These are phyloP conservation scores for Thunnus albacares DNA, from an alignment of 2,797 vertebrate genomes.

Conservation along the genomic window DNA sequence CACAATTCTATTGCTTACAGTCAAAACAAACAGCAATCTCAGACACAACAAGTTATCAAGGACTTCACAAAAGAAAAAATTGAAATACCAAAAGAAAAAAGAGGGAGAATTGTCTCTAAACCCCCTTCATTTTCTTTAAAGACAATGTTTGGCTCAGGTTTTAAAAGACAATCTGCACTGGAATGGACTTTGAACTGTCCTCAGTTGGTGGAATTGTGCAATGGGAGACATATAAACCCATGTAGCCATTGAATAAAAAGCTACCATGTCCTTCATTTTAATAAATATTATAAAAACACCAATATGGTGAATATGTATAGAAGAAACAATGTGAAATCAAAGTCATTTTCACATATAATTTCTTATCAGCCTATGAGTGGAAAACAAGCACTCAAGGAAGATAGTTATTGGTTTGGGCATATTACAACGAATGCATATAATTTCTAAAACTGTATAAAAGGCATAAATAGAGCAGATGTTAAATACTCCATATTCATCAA, in stretches of 20 bases:
- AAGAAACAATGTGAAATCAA: constrained; percentile 50
- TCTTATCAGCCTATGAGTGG: constrained; percentile 34
- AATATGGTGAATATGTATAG: constrained; percentile 86
- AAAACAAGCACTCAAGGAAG: constrained; percentile 39
- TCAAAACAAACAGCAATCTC: constrained; percentile 63
- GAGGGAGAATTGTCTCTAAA: constrained; percentile 15
- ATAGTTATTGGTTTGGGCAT: constrained; percentile 45
- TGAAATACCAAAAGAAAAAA: constrained; percentile 18
- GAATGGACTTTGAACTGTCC: constrained; percentile 65
- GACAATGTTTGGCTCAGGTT: constrained; percentile 71
- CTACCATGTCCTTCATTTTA: constrained; percentile 74
- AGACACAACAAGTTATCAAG: constrained; percentile 48
- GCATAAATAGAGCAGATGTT: constrained; percentile 49
- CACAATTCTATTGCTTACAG: constrained; percentile 48
- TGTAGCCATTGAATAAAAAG: constrained; percentile 56
- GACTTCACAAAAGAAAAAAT: constrained; percentile 42
- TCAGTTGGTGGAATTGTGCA: constrained; percentile 69
- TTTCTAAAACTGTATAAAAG: constrained; percentile 57
- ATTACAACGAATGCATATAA: constrained; percentile 41
- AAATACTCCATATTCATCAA: constrained; percentile 14
- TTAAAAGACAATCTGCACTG: constrained; percentile 52
- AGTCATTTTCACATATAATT: constrained; percentile 50
- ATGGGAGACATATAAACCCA: constrained; percentile 62
- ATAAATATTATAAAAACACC: constrained; percentile 84
- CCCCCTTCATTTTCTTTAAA: constrained; percentile 57